Conservation (phyloP, 30 jellyfish, hydroid and myxozoan species). For the Rhopilema esculentum region DNA sequence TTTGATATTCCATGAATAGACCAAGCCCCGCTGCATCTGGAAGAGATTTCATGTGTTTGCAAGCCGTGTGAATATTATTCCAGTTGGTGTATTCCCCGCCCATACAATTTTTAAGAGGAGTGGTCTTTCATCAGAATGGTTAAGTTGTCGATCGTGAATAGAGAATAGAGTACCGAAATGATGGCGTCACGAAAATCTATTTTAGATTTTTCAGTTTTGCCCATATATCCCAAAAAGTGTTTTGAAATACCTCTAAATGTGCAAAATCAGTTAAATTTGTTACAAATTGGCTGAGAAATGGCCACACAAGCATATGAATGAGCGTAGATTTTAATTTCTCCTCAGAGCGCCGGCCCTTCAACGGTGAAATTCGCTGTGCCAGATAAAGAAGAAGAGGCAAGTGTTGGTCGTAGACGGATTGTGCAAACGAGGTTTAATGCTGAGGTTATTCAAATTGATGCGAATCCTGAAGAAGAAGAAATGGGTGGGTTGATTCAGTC, state of each 20-base stretch:
- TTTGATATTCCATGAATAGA: not conserved
- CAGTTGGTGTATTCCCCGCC: too few species aligned
- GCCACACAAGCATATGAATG: too few species aligned
- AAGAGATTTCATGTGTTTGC: not conserved
- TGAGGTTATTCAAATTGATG: slow-evolving; percentile 50
- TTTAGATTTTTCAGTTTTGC: too few species aligned
- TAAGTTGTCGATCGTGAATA: too few species aligned
- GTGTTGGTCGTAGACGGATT: not conserved
- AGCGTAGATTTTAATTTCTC: not conserved
- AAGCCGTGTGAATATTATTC: not conserved
- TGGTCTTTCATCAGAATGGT: too few species aligned
- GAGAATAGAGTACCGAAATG: too few species aligned
- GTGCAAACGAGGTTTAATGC: slow-evolving; percentile 42
- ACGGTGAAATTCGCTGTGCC: slow-evolving; percentile 34
- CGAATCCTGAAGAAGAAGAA: slow-evolving; percentile 62
- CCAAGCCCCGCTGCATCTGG: not conserved
- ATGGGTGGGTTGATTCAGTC: slow-evolving; percentile 29
- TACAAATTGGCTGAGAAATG: too few species aligned
- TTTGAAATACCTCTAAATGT: too few species aligned
- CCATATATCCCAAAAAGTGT: too few species aligned
- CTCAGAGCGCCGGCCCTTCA: not conserved
- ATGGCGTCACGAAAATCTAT: too few species aligned
- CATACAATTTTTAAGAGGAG: too few species aligned
- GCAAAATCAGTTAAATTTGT: too few species aligned
- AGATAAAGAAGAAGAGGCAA: not conserved